Base-by-base conservation (phyloP, 1,140 invertebrate species). In the Protaetia brevitarsis region DNA sequence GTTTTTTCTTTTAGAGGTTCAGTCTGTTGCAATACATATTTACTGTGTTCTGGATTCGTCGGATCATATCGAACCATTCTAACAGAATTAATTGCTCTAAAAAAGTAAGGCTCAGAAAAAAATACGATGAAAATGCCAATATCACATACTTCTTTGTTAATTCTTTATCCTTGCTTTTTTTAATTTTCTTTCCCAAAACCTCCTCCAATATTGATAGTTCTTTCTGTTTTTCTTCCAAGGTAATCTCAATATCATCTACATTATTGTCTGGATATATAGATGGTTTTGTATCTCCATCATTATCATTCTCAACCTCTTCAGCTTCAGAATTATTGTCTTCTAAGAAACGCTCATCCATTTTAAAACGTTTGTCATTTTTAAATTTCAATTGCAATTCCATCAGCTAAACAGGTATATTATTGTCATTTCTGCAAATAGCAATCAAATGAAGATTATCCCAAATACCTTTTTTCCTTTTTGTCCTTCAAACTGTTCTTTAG, bases 51-150 rank as follows among this genome's bases (percentile, higher is more conserved):
- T 59, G 81, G 82, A 71, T 84, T 79, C 13, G 75, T 76, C 10
- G 86, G 86, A 75, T 87, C 86, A 78, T 84, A 88, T 63, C 86
- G 77, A 26, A 87, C 71, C 85, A 87, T 87, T n/a, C 45, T 28
- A 13, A 37, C 34, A 1, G 23, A 31, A 21, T 27, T 41, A 10
- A 13, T 10, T 28, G 27, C 11, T 59, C 57, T 59, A 59, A 2
- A 51, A 51, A 23, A 51, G 21, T 51, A 7, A n/a, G 7, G 26
- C n/a, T 30, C 5, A 0, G 16, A 1, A 11, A 29, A 29, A n/a
- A n/a, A 29, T 45, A 26, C 61, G 16, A 57, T 60, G 27, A n/a
- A 8, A 2, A 8, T 7, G 1, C 5, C 2, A 36, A 37, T 62
- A 6, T 1, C 8, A 62, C 1, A 59, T 59, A 29, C 23, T 36